A percentile compares a stretch with the other conserved stretches of the same genome.
phyloP scores from a whole-genome alignment of 2,797 vertebrate genomes.

The Pachyuromys duprasi region DNA sequence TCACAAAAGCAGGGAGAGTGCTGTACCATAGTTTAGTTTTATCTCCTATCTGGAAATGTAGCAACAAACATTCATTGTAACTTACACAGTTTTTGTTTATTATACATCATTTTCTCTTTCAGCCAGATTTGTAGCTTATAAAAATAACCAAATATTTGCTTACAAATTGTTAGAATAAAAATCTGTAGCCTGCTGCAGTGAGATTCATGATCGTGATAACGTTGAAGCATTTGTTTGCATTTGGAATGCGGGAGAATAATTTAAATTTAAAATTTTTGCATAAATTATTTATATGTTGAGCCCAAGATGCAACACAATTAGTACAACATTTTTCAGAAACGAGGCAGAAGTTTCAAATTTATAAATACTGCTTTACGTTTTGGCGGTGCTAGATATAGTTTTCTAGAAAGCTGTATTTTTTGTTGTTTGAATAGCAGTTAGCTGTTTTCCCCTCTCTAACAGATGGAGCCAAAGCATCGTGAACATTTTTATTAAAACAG shows the following conservation, averaged over 20 bases:
- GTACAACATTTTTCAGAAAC: slow-evolving; percentile 71
- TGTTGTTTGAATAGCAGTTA: slow-evolving; percentile 87
- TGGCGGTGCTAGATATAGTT: slow-evolving; percentile 83
- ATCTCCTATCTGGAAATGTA: slow-evolving; percentile 70
- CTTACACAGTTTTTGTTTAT: slow-evolving; percentile 69
- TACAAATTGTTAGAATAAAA: slow-evolving; percentile 82
- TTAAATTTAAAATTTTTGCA: slow-evolving; percentile 84
- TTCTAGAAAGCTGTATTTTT: slow-evolving; percentile 87
- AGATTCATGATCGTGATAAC: slow-evolving; percentile 83
- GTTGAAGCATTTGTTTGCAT: slow-evolving; percentile 80
- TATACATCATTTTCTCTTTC: slow-evolving; percentile 78
- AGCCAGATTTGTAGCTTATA: slow-evolving; percentile 77
- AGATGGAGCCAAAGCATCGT: slow-evolving; percentile 87
- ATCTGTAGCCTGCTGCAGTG: slow-evolving; percentile 79
- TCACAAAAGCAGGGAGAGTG: slow-evolving; percentile 52
- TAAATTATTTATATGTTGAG: slow-evolving; percentile 86
- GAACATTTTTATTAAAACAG: slow-evolving; percentile 89
- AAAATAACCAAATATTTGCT: slow-evolving; percentile 84
- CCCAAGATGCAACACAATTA: slow-evolving; percentile 85
- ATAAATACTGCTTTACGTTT: slow-evolving; percentile 88
- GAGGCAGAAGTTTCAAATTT: slow-evolving; percentile 81
- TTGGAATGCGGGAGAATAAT: slow-evolving; percentile 80
- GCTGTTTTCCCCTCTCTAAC: slow-evolving; percentile 87
- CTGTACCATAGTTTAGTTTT: slow-evolving; percentile 67
- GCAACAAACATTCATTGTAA: slow-evolving; percentile 72